Evolutionary conservation across 2,888 invertebrate species (phyloP), one percentile per base, ranked within the genome.

Genomic region (Epinotia brunnichana): DNA sequence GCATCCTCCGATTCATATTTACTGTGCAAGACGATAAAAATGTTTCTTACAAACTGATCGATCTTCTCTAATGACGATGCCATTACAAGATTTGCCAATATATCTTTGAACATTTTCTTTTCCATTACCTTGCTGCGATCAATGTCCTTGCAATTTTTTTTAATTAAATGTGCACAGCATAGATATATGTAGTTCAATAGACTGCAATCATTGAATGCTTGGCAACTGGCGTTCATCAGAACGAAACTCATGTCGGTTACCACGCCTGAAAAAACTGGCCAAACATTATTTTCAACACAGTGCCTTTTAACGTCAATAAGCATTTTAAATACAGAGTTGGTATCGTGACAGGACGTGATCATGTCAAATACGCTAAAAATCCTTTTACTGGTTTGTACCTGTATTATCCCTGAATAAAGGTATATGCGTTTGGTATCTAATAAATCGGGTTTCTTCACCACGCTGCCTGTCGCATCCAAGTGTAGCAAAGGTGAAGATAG

Each of bases 151-250:
- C 68, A 68, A 2, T 60, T 1, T 10, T 35, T 60, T 60, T 68
- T 68, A 2, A 68, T 15, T 0, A 68, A 60, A 68, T 68, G 68
- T 1, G 68, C 68, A 11, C 68, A 68, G 17, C 59, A 68, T n/a
- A 68, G 35, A 15, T 17, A 68, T 11, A 48, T 24, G 9, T 48
- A 62, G 3, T 62, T 48, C 15, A 48, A 15, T 2, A 62, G 41
- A 21, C 15, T 24, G 9, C 61, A 62, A 13, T 24, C 21, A 13
- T 62, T 60, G 13, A 60, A 68, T 4, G 68, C 29, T 11, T 51
- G 39, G n/a, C 56, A 56, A 29, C 21, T 11, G 15, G 56, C 67
- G n/a, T 67, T 56, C 2, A 67, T 41, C 9, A 57, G 56, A 2
- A 44, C 41, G 11, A 67, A 56, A 15, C 39, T 35, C 17, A 66